Base-by-base conservation (phyloP, 92 coral and sea anemone genomes). In the Zoanthus sansibaricus region DNA sequence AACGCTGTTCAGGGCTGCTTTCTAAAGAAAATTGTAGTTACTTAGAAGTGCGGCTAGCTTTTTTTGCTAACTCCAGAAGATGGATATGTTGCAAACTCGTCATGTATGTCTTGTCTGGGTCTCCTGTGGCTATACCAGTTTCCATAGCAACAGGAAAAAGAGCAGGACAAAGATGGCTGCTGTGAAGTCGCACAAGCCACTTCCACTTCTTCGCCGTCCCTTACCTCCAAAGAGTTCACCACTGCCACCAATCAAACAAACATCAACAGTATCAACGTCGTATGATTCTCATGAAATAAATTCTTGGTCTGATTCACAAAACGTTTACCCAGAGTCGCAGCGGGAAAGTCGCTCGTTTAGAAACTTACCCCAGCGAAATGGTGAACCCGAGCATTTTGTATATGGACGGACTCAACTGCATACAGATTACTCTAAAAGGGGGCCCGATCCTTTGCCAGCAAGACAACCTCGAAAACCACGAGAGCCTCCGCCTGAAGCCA, bases 131-230 rank as follows among this genome's bases (percentile, higher is more conserved):
- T 9, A 12, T 20, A 25, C 45, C 70, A 32, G 83, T 77, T 45
- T 3, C 84, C 61, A 80, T 80, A 47, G 75, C 85, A 80, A 80
- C 85, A 80, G 47, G 85, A 62, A 80, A 80, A 80, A 64, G 85
- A 45, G 32, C 85, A 80, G 72, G 64, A 20, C 37, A 86, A 90
- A 93, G 77, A 97, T 97, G 99, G 99, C 99, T 93, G 95, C 96
- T n/a, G 91, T 94, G 80, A 90, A 92, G 30, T 61, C 88, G 11
- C 89, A 72, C 11, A 82, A 90, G 54, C 90, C 93, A 20, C 78
- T 91, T 68, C 94, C 95, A 71, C 98, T 97, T 78, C 89, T 97
- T 79, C 95, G 99, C 56, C 98, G 99, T 49, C 99, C 99, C 82
- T 89, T 97, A 61, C 99, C 99, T 42, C 99, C 99, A 49, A 95